Conservation (phyloP, 2,797 vertebrate genomes). For the Tokudaia muenninki region DNA sequence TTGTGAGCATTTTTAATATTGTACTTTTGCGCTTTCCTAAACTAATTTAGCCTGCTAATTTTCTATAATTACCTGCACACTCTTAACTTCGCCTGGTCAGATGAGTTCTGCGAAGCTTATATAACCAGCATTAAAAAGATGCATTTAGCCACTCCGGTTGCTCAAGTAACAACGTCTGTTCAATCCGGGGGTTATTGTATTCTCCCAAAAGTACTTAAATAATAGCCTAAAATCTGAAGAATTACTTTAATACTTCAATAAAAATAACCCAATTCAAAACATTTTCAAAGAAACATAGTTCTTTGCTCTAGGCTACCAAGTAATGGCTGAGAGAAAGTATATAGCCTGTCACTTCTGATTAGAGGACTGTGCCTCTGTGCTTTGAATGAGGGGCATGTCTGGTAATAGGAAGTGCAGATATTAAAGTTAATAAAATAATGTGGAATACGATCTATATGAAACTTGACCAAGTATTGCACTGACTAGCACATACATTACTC, state of each 20-base stretch:
- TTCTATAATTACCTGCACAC: slow-evolving; percentile 87
- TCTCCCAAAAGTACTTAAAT: slow-evolving; percentile 94
- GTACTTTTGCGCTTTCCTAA: slow-evolving; percentile 76
- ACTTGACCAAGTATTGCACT: slow-evolving; percentile 91
- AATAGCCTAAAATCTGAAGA: slow-evolving; percentile 98
- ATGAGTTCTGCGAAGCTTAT: slow-evolving; percentile 83
- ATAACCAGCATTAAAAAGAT: slow-evolving; percentile 89
- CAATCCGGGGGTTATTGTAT: slow-evolving; percentile 90
- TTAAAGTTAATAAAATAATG: slow-evolving; percentile 98
- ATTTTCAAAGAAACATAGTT: slow-evolving; percentile 96
- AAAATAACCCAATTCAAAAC: slow-evolving; percentile 99
- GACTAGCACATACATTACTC: slow-evolving; percentile 89
- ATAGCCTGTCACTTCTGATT: slow-evolving; percentile 99
- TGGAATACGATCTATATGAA: slow-evolving; percentile 93
- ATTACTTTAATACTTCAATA: slow-evolving; percentile 99
- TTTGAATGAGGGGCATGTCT: slow-evolving; percentile 95
- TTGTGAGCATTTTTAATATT: slow-evolving; percentile 72
- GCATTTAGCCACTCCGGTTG: slow-evolving; percentile 85
- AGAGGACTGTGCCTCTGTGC: slow-evolving; percentile 95
- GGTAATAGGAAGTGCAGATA: slow-evolving; percentile 97
- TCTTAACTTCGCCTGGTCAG: slow-evolving; percentile 83
- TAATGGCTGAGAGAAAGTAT: slow-evolving; percentile 98
- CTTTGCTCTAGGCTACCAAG: slow-evolving; percentile 95
- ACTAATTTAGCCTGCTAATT: slow-evolving; percentile 86
- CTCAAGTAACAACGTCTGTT: slow-evolving; percentile 89